phyloP scores from a whole-genome alignment of 2,797 vertebrate species.

The Acridotheres tristis region DNA sequence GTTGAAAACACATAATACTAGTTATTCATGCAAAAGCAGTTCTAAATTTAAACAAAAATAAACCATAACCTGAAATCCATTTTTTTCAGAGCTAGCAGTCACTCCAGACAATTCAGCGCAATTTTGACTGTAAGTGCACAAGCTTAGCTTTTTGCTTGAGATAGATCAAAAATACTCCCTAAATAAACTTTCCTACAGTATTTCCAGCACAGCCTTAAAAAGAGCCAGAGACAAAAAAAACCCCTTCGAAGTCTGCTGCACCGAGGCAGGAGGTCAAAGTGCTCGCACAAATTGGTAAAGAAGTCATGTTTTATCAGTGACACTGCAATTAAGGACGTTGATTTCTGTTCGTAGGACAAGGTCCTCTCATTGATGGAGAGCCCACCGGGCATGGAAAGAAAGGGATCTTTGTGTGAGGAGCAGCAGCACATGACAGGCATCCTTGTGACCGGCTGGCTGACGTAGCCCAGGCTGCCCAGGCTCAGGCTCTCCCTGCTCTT shows the following conservation, averaged over 20 bases:
- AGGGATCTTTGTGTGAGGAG: slow-evolving; percentile 52
- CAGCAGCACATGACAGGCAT: slow-evolving; percentile 32
- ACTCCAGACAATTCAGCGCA: not conserved
- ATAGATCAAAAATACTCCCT: not conserved
- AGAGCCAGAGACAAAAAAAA: not conserved
- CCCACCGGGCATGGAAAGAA: slow-evolving; percentile 19
- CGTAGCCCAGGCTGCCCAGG: not conserved
- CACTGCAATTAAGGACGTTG: not conserved
- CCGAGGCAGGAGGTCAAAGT: slow-evolving; percentile 29
- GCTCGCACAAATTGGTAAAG: not conserved
- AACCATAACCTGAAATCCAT: not conserved
- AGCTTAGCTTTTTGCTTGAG: not conserved
- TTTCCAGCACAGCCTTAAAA: not conserved
- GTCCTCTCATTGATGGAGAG: slow-evolving; percentile 27
- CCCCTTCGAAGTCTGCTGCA: not conserved
- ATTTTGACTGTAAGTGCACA: not conserved
- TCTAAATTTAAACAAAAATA: slow-evolving; percentile 3
- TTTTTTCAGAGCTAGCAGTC: not conserved
- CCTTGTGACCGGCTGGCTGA: not conserved
- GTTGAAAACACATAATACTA: not conserved
- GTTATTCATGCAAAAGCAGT: not conserved
- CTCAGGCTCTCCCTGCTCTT: not conserved
- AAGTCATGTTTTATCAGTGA: slow-evolving; percentile 42
- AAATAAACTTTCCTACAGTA: not conserved
- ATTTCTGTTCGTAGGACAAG: slow-evolving; percentile 46